These are phyloP conservation scores for Acrossocheilus wenchowensis DNA, from an alignment of 2,797 vertebrate genomes.

Conservation along the genomic window DNA sequence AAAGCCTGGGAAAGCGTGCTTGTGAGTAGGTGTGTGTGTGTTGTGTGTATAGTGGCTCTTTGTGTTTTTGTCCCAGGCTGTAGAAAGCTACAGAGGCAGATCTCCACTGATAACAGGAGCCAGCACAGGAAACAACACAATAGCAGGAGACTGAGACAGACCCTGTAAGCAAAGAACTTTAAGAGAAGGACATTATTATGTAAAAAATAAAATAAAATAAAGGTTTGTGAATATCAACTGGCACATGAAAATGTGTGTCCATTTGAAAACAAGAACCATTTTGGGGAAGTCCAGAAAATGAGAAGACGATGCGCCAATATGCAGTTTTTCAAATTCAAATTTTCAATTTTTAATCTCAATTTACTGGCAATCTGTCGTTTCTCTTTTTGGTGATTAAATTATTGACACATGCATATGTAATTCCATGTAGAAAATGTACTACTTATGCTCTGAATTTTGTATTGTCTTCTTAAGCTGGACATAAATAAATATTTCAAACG, in stretches of 20 bases:
- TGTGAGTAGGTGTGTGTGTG: constrained; percentile 7
- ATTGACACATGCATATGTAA: neutral
- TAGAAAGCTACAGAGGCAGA: constrained; percentile 51
- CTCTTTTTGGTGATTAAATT: neutral
- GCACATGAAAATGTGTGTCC: neutral
- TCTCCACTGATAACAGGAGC: constrained; percentile 61
- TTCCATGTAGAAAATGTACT: neutral
- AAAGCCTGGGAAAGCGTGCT: constrained; percentile 39
- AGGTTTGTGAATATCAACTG: neutral
- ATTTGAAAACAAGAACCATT: constrained; percentile 3
- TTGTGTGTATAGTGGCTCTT: constrained; percentile 5
- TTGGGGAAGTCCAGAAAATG: neutral
- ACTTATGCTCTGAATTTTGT: neutral
- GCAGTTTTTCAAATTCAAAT: neutral
- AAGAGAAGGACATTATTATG: constrained; percentile 36
- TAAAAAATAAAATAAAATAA: neutral
- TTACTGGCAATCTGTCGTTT: neutral
- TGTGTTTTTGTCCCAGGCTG: constrained; percentile 50
- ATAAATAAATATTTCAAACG: constrained; percentile 1
- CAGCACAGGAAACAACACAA: constrained; percentile 61
- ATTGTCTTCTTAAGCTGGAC: neutral
- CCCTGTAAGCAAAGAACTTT: constrained; percentile 49
- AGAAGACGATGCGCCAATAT: neutral
- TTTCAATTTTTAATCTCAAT: too few relatives aligned
- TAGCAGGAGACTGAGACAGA: constrained; percentile 45